Percentiles rank a stretch among this genome's conserved stretches.
Evolutionary conservation across 2,113 vertebrate species (phyloP).

Genomic region (Panthera leo): DNA sequence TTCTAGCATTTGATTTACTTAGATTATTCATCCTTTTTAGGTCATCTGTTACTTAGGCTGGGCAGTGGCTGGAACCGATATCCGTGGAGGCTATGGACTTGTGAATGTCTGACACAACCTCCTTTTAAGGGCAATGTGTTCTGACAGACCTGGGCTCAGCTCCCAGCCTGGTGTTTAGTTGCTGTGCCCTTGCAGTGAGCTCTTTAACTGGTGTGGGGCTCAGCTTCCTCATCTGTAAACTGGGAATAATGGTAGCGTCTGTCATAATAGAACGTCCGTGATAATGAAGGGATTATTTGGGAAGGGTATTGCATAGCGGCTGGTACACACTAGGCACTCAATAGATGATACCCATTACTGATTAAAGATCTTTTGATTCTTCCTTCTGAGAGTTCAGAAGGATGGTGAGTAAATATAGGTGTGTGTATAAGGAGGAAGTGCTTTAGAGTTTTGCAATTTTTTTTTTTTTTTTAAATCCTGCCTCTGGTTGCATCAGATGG

Average conservation of each 20-base stretch:
- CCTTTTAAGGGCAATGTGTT: slow-evolving; percentile 32
- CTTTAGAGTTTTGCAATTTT: background rate
- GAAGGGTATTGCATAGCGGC: background rate
- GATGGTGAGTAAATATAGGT: background rate
- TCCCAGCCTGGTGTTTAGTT: background rate
- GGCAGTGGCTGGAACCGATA: background rate
- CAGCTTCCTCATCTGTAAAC: background rate
- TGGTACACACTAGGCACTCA: background rate
- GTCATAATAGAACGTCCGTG: background rate
- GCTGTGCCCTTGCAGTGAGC: background rate
- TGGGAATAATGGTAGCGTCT: background rate
- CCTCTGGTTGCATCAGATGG: background rate
- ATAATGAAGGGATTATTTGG: background rate
- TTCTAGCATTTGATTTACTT: slow-evolving; percentile 34
- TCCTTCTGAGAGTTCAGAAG: background rate
- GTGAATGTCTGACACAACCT: background rate
- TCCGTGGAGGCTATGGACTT: background rate
- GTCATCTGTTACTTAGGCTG: background rate
- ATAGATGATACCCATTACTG: background rate
- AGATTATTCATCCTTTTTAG: background rate
- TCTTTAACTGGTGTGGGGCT: background rate
- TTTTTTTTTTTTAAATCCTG: background rate
- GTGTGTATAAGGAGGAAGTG: background rate
- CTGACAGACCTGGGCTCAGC: background rate
- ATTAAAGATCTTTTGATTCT: background rate